Conservation (phyloP, 1,140 invertebrate species). For the Reticulitermes speratus region DNA sequence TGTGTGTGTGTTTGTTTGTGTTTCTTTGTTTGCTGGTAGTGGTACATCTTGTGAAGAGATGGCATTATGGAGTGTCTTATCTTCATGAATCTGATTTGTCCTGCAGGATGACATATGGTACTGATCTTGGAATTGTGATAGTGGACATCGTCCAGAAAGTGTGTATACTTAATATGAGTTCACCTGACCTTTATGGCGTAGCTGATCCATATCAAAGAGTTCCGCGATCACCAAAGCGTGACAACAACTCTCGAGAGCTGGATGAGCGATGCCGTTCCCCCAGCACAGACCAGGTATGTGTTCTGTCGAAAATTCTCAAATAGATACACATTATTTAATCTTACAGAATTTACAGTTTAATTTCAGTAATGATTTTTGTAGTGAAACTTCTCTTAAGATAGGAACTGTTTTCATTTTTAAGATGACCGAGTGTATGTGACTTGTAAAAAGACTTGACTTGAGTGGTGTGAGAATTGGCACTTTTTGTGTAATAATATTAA, state of each 20-base stretch:
- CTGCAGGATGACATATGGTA: conserved; percentile 92
- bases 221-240: conserved; percentile 76
- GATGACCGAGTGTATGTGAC: too few relatives aligned
- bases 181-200: conserved; percentile 82
- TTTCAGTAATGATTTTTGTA: too few relatives aligned
- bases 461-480: too few relatives aligned
- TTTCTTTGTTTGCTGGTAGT: too few relatives aligned
- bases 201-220: conserved; percentile 86
- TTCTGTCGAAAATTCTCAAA: not conserved
- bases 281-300: conserved; percentile 84
- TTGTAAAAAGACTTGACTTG: too few relatives aligned
- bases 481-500: too few relatives aligned
- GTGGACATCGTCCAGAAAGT: conserved; percentile 92
- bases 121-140: conserved; percentile 90
- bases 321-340: not conserved
- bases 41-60: too few relatives aligned
- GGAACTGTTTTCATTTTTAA: too few relatives aligned
- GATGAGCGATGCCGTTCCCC: conserved; percentile 79
- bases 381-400: too few relatives aligned
- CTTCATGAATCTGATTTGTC: not conserved
- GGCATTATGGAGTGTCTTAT: not conserved
- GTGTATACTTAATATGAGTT: conserved; percentile 80
- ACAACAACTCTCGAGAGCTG: conserved; percentile 48
- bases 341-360: not conserved
- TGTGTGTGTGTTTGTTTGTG: too few relatives aligned